A percentile compares a stretch with the other conserved stretches of the same genome.
Conservation (phyloP, 2,797 vertebrate genomes). For the Alosa sapidissima region DNA sequence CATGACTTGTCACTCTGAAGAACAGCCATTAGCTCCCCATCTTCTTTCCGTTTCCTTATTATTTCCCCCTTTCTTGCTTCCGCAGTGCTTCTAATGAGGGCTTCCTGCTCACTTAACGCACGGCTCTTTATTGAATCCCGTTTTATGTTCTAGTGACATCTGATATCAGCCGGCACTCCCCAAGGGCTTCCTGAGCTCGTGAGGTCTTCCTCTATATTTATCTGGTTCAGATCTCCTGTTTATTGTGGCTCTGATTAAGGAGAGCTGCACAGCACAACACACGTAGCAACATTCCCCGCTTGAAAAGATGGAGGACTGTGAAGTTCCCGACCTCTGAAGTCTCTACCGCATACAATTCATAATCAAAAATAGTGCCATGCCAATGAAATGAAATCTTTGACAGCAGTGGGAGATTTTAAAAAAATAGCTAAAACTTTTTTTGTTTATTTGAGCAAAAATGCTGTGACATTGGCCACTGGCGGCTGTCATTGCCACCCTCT, state of each 20-base stretch:
- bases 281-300: constrained; percentile 52
- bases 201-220: constrained; percentile 18
- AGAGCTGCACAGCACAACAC: neutral
- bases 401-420: neutral
- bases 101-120: constrained; percentile 25
- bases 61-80: neutral
- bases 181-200: constrained; percentile 2
- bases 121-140: neutral
- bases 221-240: constrained; percentile 17
- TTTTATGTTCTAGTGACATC: constrained; percentile 24
- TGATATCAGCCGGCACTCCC: constrained; percentile 1
- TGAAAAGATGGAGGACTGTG: neutral
- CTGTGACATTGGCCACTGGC: constrained; percentile 12
- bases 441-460: neutral
- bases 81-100: neutral
- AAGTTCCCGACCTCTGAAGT: constrained; percentile 6
- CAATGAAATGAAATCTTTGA: neutral
- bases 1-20: constrained; percentile 29
- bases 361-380: neutral
- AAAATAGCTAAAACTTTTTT: neutral
- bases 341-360: neutral
- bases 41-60: constrained; percentile 19
- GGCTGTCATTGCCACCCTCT: neutral
- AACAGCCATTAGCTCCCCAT: constrained; percentile 29
- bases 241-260: constrained; percentile 5